phyloP scores from a whole-genome alignment of 1,140 invertebrate genomes.

The Drosophila tropicalis region DNA sequence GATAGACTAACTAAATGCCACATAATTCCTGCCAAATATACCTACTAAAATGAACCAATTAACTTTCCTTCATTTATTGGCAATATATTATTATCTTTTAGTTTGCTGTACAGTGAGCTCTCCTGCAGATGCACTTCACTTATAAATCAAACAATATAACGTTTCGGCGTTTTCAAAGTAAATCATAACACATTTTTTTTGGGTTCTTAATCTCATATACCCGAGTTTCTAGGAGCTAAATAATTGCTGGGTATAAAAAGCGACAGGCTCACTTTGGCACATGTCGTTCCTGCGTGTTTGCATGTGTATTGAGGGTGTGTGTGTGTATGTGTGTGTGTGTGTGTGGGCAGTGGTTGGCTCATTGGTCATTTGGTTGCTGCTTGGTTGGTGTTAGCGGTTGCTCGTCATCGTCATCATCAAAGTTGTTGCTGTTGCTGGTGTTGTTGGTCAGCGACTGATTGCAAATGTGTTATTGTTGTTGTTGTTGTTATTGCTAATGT shows the following conservation, averaged over 20 bases:
- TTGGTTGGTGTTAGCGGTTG: conserved; percentile 73
- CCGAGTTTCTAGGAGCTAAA: background rate
- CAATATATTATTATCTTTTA: background rate
- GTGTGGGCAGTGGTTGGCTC: conserved; percentile 67
- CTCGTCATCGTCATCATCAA: conserved; percentile 61
- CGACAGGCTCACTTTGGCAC: conserved; percentile 54
- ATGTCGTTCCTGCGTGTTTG: conserved; percentile 15
- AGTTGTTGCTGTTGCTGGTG: conserved; percentile 28
- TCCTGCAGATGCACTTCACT: background rate
- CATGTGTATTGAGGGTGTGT: conserved; percentile 13
- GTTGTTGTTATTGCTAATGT: conserved; percentile 43
- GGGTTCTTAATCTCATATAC: background rate
- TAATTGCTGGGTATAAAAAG: conserved; percentile 16
- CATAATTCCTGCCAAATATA: conserved; percentile 2
- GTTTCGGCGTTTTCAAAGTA: no score
- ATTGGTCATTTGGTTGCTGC: conserved; percentile 75
- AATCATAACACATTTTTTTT: no score
- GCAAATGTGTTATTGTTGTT: conserved; percentile 53
- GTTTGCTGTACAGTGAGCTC: background rate
- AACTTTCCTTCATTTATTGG: background rate
- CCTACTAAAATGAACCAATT: background rate
- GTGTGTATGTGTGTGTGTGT: conserved; percentile 15
- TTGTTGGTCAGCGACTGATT: conserved; percentile 56
- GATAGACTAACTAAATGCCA: conserved; percentile 3
- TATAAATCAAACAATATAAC: no score